These are phyloP conservation scores for Entomobrya proxima DNA, from an alignment of 2,888 invertebrate species.

Conservation along the genomic window DNA sequence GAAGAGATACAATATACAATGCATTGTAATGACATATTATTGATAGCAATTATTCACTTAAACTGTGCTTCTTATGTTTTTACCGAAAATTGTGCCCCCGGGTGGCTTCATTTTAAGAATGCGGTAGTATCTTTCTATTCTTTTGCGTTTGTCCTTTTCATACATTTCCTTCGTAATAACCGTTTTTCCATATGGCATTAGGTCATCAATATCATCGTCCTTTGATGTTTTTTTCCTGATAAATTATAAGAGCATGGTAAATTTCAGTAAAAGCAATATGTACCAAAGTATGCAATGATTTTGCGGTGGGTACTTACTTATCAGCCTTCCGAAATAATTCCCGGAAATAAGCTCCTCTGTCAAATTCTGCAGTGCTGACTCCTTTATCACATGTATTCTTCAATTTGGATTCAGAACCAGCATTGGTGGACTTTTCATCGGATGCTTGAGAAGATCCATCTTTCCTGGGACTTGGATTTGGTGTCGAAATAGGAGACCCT, in stretches of 20 bases:
- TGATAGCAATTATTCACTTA: not conserved
- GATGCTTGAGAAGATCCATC: slow-evolving; percentile 12
- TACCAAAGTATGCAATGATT: slow-evolving; percentile 3
- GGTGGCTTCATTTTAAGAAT: slow-evolving; percentile 42
- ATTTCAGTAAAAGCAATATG: not conserved
- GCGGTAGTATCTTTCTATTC: slow-evolving; percentile 51
- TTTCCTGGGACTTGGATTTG: not conserved
- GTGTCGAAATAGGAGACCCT: too few relatives aligned
- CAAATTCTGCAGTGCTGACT: slow-evolving; percentile 27
- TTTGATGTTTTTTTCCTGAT: slow-evolving; percentile 13
- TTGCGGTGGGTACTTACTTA: too few relatives aligned
- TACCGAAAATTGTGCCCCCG: slow-evolving; percentile 34
- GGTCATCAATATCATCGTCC: slow-evolving; percentile 28
- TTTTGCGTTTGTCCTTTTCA: slow-evolving; percentile 48
- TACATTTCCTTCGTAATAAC: slow-evolving; percentile 65
- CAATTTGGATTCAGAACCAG: not conserved
- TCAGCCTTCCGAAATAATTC: slow-evolving; percentile 38
- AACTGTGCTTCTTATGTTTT: too few relatives aligned
- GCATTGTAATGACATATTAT: not conserved
- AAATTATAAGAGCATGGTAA: not conserved
- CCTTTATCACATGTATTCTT: slow-evolving; percentile 40
- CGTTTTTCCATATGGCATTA: slow-evolving; percentile 21
- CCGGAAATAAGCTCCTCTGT: slow-evolving; percentile 24
- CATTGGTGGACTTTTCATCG: slow-evolving; percentile 21
- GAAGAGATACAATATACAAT: not conserved